These are phyloP conservation scores for Sphaeramia orbicularis DNA, from an alignment of 2,797 vertebrate species.

Conservation along the genomic window DNA sequence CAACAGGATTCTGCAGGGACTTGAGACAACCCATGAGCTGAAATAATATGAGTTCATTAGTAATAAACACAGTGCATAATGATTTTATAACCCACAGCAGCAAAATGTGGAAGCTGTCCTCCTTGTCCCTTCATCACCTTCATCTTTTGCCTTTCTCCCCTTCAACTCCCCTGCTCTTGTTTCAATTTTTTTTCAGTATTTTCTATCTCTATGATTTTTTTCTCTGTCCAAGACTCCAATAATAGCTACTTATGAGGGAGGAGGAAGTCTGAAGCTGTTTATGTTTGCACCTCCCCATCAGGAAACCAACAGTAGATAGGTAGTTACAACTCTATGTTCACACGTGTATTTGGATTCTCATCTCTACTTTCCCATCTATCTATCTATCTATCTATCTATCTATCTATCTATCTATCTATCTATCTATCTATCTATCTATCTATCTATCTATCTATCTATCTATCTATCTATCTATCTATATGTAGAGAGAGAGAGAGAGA, in stretches of 20 bases:
- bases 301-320: background rate
- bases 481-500: no score
- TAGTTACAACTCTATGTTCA: constrained; percentile 7
- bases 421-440: no score
- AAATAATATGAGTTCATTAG: constrained; percentile 34
- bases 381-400: no score
- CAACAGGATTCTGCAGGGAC: constrained; percentile 14
- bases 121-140: background rate
- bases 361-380: background rate
- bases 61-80: constrained; percentile 22
- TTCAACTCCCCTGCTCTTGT: background rate
- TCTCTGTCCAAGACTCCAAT: background rate
- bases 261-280: constrained; percentile 22
- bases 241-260: background rate
- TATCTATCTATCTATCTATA: no score
- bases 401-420: no score
- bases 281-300: constrained; percentile 11
- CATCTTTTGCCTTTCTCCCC: background rate
- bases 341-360: constrained; percentile 9
- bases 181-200: background rate
- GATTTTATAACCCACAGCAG: constrained; percentile 24
- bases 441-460: no score
- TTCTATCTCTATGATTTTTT: background rate
- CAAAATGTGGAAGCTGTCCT: background rate
- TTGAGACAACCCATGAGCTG: constrained; percentile 5